These are phyloP conservation scores for Anodontia alba DNA, from an alignment of 2,888 invertebrate genomes.

Conservation along the genomic window DNA sequence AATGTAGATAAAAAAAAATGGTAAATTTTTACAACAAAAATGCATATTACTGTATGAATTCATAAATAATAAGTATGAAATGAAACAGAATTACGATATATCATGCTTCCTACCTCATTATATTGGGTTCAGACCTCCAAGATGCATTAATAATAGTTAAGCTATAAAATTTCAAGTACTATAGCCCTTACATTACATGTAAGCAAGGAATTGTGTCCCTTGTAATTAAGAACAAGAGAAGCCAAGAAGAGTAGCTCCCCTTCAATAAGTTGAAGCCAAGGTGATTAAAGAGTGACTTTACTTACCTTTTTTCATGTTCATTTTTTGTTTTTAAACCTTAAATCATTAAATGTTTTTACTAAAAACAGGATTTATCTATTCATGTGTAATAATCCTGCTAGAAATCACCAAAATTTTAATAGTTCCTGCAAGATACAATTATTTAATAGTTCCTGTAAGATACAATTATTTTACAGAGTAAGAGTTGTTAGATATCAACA, in stretches of 20 bases:
- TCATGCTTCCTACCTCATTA: constrained; percentile 45
- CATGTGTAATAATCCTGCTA: too few species aligned
- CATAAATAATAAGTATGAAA: not conserved
- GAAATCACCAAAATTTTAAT: too few species aligned
- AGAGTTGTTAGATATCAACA: too few species aligned
- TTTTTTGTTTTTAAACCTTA: not conserved
- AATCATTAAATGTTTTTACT: too few species aligned
- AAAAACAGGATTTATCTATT: too few species aligned
- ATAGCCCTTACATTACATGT: too few species aligned
- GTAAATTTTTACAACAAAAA: not conserved
- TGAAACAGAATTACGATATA: not conserved
- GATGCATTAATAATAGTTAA: constrained; percentile 44
- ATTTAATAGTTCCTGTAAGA: too few species aligned
- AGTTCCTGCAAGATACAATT: too few species aligned
- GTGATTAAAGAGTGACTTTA: too few species aligned
- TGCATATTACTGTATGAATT: not conserved
- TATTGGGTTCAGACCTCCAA: constrained; percentile 59
- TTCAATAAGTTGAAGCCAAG: not conserved
- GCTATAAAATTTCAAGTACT: not conserved
- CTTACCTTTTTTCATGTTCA: not conserved
- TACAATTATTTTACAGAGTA: too few species aligned
- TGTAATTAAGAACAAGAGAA: not conserved
- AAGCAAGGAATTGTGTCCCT: not conserved
- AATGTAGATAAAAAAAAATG: not conserved
- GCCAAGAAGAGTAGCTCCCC: constrained; percentile 30